Evolutionary conservation across 2,797 vertebrate genomes (phyloP), one percentile per base, ranked within the genome.

Genomic region (Lepidocolaptes lacrymiger): DNA sequence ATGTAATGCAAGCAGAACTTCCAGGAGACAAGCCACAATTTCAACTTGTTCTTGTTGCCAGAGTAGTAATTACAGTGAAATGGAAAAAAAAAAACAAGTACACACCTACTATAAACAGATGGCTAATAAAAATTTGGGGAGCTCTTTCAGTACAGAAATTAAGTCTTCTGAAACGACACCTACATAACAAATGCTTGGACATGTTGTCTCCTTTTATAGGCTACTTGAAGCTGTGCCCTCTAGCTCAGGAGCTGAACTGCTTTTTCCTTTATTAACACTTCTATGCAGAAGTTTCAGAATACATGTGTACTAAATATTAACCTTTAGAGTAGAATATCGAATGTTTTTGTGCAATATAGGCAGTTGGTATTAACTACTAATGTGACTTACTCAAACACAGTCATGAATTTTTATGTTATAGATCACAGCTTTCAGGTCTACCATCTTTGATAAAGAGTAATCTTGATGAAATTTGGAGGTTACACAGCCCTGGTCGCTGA

Each of bases 91-190:
- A 37, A 26, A 10, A 4, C 82, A 79, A 87, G 66, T 43, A 73
- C 73, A 94, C 85, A 92, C 79, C 93, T 93, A 95, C 93, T 82
- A 78, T 59, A 91, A 90, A 90, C 92, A 95, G 93, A 96, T 91
- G 95, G 86, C 76, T 93, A 96, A 95, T 93, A 96, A 95, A 97
- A 88, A 90, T 72, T 93, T 88, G 90, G 87, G 92, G 95, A 88
- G 41, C 20, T 74, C 43, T 86, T 94, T 94, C 56, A 85, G 68
- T 62, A 46, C 62, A 79, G 44, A 69, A 94, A 83, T 58, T 30
- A 81, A 80, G 51, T 68, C 27, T 15, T 94, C 68, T 68, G 46
- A 89, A 89, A 94, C 63, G 81, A 95, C 92, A 89, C 89, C 86
- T 81, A 93, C 78, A 85, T 48, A 95, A 94, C 86, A 92, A 95